phyloP scores from a whole-genome alignment of 2,888 invertebrate genomes.

The Drosophila macrothrix region DNA sequence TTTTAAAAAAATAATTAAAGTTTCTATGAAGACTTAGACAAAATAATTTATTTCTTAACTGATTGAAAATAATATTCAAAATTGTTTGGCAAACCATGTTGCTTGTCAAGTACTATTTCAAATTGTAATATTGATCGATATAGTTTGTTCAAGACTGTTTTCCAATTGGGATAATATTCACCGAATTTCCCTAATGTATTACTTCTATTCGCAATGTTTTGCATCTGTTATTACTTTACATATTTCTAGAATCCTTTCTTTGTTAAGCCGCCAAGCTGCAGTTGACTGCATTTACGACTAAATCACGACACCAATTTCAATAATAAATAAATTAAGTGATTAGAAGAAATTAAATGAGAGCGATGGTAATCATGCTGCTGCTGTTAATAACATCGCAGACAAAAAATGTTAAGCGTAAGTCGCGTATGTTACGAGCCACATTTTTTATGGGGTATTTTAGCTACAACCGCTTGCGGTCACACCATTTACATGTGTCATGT shows the following conservation, averaged over 20 bases:
- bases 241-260: background rate
- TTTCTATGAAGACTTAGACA: background rate
- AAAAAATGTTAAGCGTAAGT: slow-evolving; percentile 9
- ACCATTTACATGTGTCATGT: slow-evolving; percentile 62
- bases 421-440: slow-evolving; percentile 6
- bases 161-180: background rate
- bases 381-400: slow-evolving; percentile 9
- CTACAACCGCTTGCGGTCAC: slow-evolving; percentile 39
- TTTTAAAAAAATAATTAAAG: background rate
- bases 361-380: background rate
- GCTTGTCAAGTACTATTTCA: background rate
- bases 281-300: background rate
- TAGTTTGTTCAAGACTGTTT: background rate
- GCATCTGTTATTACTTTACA: background rate
- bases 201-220: background rate
- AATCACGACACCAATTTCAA: background rate
- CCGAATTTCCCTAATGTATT: background rate
- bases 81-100: background rate
- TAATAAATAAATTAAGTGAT: background rate
- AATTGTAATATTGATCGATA: background rate
- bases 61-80: background rate
- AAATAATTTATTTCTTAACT: background rate
- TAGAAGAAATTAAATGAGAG: background rate
- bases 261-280: background rate
- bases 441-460: slow-evolving; percentile 26